Conservation (phyloP, 2,888 invertebrate genomes). For the Drosophila tripunctata region DNA sequence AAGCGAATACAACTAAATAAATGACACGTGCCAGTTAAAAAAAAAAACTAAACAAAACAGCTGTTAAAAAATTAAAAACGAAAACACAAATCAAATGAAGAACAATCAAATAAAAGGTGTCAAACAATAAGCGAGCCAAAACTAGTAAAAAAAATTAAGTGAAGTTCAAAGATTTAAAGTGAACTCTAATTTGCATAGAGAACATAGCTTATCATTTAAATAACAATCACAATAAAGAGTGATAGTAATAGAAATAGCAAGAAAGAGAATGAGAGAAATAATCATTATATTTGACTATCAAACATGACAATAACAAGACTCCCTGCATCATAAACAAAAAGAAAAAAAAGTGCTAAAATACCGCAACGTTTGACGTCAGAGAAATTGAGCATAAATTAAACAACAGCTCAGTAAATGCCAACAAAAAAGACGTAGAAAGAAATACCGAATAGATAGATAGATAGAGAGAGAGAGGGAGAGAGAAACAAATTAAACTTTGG, state of each 20-base stretch:
- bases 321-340: slow-evolving; percentile 7
- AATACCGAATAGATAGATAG: background rate
- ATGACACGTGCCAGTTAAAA: slow-evolving; percentile 58
- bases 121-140: slow-evolving; percentile 31
- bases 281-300: slow-evolving; percentile 33
- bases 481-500: slow-evolving; percentile 21
- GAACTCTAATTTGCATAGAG: slow-evolving; percentile 19
- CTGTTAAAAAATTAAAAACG: slow-evolving; percentile 40
- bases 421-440: slow-evolving; percentile 5
- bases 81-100: slow-evolving; percentile 23
- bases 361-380: slow-evolving; percentile 41
- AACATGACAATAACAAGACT: slow-evolving; percentile 23
- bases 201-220: slow-evolving; percentile 7
- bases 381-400: slow-evolving; percentile 43
- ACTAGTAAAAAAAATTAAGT: slow-evolving; percentile 27
- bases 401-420: slow-evolving; percentile 11
- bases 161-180: slow-evolving; percentile 24
- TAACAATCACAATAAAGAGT: slow-evolving; percentile 13
- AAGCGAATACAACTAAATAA: slow-evolving; percentile 23
- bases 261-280: slow-evolving; percentile 10
- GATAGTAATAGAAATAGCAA: slow-evolving; percentile 15
- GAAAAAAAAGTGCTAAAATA: slow-evolving; percentile 17
- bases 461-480: background rate
- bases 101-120: slow-evolving; percentile 45
- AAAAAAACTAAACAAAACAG: slow-evolving; percentile 45